Conservation (phyloP, 2,797 vertebrate genomes). For the Pteronotus mesoamericanus region DNA sequence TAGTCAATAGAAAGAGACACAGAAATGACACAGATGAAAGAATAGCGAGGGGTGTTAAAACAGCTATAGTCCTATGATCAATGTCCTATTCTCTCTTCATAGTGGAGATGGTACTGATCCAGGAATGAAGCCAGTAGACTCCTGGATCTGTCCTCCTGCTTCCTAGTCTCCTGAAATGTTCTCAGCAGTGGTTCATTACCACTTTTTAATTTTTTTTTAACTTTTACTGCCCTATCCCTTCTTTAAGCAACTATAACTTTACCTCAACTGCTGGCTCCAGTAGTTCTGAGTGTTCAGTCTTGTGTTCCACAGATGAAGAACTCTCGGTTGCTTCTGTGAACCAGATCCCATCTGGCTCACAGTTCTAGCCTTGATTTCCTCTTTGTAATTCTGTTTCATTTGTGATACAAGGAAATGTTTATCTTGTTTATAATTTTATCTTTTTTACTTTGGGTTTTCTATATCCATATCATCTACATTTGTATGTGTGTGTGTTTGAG, state of each 20-base stretch:
- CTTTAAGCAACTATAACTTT: background rate
- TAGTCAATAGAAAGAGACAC: background rate
- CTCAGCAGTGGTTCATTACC: background rate
- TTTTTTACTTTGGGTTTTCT: background rate
- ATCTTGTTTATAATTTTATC: background rate
- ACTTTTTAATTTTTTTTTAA: background rate
- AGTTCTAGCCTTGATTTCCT: background rate
- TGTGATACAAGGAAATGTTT: background rate
- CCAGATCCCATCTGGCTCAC: background rate
- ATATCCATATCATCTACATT: background rate
- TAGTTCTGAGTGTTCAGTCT: background rate
- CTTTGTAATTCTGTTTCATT: background rate
- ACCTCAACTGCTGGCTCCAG: background rate
- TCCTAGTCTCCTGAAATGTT: background rate
- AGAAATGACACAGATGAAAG: background rate
- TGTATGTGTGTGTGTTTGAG: background rate
- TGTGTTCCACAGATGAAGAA: background rate
- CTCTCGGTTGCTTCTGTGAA: background rate
- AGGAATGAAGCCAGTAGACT: background rate
- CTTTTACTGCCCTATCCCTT: background rate
- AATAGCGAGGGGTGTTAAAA: background rate
- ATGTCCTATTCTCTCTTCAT: background rate
- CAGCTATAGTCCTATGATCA: background rate
- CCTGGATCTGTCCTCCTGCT: background rate
- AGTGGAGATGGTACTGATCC: background rate